A percentile compares a stretch with the other conserved stretches of the same genome.
Conservation (phyloP, 2,888 invertebrate species). For the Acrobasis suavella region DNA sequence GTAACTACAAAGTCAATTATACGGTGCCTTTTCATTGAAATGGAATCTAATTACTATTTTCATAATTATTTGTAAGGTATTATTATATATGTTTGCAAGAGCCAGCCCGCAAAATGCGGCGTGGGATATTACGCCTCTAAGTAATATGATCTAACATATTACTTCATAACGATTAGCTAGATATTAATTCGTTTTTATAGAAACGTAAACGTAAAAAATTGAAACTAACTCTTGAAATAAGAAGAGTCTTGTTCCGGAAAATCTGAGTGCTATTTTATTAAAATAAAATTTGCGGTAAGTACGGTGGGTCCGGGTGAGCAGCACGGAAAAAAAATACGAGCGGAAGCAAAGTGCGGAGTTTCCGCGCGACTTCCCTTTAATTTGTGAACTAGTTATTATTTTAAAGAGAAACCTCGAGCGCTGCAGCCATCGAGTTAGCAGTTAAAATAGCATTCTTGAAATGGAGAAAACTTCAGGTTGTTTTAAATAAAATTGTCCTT, state of each 20-base stretch:
- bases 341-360: slow-evolving; percentile 10
- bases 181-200: background rate
- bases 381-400: slow-evolving; percentile 16
- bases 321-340: slow-evolving; percentile 2
- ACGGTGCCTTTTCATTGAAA: no score
- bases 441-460: slow-evolving; percentile 14
- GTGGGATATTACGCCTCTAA: no score
- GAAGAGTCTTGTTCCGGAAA: slow-evolving; percentile 1
- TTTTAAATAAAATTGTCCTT: slow-evolving; percentile 15
- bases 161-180: no score
- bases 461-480: slow-evolving; percentile 12
- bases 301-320: background rate
- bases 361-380: slow-evolving; percentile 16
- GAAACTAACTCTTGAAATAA: background rate
- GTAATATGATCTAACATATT: no score
- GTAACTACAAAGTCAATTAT: no score
- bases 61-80: no score
- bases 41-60: no score
- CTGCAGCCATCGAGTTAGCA: slow-evolving; percentile 9
- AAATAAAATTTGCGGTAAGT: background rate
- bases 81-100: no score
- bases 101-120: no score
- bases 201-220: background rate
- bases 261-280: slow-evolving; percentile 5
- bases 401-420: slow-evolving; percentile 11